A percentile compares a stretch with the other conserved stretches of the same genome.
Evolutionary conservation across 2,113 vertebrate species (phyloP).

Genomic region (Daboia siamensis): DNA sequence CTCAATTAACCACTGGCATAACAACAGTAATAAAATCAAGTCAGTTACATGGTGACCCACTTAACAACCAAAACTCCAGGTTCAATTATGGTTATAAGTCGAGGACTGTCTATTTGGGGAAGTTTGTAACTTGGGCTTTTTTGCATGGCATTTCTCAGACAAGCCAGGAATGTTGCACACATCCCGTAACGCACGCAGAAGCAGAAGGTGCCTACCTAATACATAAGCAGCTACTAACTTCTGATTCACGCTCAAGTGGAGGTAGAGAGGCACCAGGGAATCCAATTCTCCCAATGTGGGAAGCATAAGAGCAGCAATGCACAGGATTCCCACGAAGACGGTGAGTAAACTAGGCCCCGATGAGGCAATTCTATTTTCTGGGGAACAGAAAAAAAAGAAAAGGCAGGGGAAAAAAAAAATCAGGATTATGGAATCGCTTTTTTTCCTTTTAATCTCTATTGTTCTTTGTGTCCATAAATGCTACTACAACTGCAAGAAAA

Average conservation of each 20-base stretch:
- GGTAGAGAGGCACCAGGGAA: constrained; percentile 98
- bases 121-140: neutral
- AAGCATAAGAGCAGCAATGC: constrained; percentile 93
- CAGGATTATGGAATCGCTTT: neutral
- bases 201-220: constrained; percentile 79
- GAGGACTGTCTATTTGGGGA: too few relatives aligned
- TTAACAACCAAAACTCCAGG: too few relatives aligned
- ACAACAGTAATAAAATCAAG: too few relatives aligned
- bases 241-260: constrained; percentile 99
- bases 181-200: neutral
- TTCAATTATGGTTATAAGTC: too few relatives aligned
- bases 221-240: constrained; percentile 99
- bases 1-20: too few relatives aligned
- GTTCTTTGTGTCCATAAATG: neutral
- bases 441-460: neutral
- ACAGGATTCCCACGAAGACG: constrained; percentile 91
- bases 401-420: neutral
- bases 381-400: constrained; percentile 25
- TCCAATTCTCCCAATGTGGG: constrained; percentile 94
- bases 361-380: constrained; percentile 84
- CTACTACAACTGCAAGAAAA: neutral
- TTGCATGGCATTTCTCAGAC: neutral
- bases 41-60: too few relatives aligned
- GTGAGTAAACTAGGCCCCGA: constrained; percentile 94
- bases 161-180: neutral